Evolutionary conservation across 1,140 invertebrate species (phyloP).

Genomic region (Neelides sp.): DNA sequence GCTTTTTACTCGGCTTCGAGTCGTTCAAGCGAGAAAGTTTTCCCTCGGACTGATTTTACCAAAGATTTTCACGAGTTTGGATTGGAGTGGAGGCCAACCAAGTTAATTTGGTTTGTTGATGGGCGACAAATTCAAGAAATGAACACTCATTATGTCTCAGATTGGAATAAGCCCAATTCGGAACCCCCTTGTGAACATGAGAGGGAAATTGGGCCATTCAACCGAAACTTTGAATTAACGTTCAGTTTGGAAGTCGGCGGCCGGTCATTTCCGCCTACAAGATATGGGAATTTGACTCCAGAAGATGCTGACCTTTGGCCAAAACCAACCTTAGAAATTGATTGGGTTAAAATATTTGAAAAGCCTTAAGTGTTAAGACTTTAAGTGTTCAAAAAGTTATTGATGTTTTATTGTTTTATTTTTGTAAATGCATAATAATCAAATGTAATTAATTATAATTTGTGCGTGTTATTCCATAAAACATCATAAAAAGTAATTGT

Average conservation of each 20-base stretch:
- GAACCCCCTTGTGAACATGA: slow-evolving; percentile 2
- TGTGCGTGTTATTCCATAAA: too few relatives aligned
- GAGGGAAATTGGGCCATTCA: not conserved
- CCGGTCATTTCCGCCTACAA: not conserved
- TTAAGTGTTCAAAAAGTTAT: too few relatives aligned
- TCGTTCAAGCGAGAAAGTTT: not conserved
- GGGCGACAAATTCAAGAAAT: not conserved
- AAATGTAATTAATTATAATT: too few relatives aligned
- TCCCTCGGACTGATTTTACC: not conserved
- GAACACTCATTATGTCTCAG: slow-evolving; percentile 1
- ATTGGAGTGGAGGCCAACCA: not conserved
- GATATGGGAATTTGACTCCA: not conserved
- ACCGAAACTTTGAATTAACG: not conserved
- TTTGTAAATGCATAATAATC: too few relatives aligned
- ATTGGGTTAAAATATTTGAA: slow-evolving; percentile 8
- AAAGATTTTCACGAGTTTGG: slow-evolving; percentile 9
- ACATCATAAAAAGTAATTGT: too few relatives aligned
- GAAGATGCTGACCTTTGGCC: not conserved
- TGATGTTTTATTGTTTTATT: too few relatives aligned
- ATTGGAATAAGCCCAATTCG: slow-evolving; percentile 1
- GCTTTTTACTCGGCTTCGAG: not conserved
- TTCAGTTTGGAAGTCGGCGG: slow-evolving; percentile 3
- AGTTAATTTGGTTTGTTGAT: slow-evolving; percentile 9
- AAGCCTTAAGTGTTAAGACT: not conserved
- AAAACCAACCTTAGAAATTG: slow-evolving; percentile 10